A percentile compares a stretch with the other conserved stretches of the same genome.
Conservation (phyloP, 64 coral and sea anemone genomes). For the Dendrophyllia cribrosa region DNA sequence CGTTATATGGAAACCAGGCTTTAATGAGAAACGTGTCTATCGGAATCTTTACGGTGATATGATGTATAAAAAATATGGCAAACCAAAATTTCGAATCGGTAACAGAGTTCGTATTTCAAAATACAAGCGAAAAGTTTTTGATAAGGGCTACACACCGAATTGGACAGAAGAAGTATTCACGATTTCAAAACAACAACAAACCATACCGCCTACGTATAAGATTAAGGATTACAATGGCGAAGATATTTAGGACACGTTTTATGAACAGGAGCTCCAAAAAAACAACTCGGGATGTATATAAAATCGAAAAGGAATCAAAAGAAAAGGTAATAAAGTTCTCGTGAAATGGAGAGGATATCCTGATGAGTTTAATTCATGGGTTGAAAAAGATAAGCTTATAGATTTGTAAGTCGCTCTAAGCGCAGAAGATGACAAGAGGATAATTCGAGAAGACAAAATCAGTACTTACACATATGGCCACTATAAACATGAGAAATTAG, state of each 20-base stretch:
- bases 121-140: constrained; percentile 2
- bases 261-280: background rate
- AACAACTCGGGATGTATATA: background rate
- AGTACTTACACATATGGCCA: too few relatives aligned
- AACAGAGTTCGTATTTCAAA: constrained; percentile 25
- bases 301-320: background rate
- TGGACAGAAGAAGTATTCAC: constrained; percentile 64
- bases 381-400: background rate
- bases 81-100: background rate
- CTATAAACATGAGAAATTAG: too few relatives aligned
- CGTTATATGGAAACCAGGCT: too few relatives aligned
- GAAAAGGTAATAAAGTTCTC: background rate
- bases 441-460: too few relatives aligned
- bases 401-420: too few relatives aligned
- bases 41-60: constrained; percentile 1
- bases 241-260: constrained; percentile 15
- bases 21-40: background rate
- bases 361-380: constrained; percentile 7
- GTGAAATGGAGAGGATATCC: background rate
- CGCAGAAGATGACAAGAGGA: too few relatives aligned
- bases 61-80: background rate
- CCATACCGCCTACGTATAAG: background rate
- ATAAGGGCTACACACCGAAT: constrained; percentile 23
- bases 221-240: background rate
- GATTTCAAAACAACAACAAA: background rate